Percentiles rank a stretch among this genome's conserved stretches.
These are phyloP conservation scores for Drosophila serrata DNA, from an alignment of 1,140 invertebrate genomes.

Conservation along the genomic window DNA sequence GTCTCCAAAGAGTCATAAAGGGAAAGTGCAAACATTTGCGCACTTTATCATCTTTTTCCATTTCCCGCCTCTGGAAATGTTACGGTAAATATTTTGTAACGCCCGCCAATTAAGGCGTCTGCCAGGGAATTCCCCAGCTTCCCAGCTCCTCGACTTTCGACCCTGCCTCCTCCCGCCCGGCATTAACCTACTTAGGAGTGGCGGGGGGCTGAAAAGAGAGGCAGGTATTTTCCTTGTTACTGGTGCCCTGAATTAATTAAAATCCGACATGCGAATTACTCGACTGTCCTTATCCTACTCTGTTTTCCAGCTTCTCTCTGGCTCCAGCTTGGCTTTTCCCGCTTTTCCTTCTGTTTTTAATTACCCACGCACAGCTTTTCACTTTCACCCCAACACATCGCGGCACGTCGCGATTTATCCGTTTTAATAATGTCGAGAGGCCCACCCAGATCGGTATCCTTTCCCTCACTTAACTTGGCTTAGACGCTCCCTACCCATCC, in stretches of 20 bases:
- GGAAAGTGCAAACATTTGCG: conserved; percentile 82
- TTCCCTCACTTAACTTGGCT: conserved; percentile 9
- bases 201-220: conserved; percentile 26
- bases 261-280: conserved; percentile 80
- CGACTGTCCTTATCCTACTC: conserved; percentile 45
- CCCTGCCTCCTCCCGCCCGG: conserved; percentile 10
- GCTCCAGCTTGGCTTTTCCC: conserved; percentile 1
- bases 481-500: neutral
- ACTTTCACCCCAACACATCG: conserved; percentile 73
- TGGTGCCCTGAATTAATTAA: conserved; percentile 75
- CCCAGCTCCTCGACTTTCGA: neutral
- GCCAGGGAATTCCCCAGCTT: neutral
- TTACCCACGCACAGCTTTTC: conserved; percentile 82
- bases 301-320: conserved; percentile 25
- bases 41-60: conserved; percentile 81
- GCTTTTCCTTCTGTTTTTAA: conserved; percentile 55
- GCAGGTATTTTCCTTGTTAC: conserved; percentile 41
- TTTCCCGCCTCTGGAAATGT: conserved; percentile 58
- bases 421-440: conserved; percentile 71
- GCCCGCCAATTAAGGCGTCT: conserved; percentile 75
- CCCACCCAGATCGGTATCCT: conserved; percentile 4
- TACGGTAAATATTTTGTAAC: conserved; percentile 82
- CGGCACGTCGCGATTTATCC: conserved; percentile 77
- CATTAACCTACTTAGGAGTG: conserved; percentile 73
- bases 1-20: conserved; percentile 79